Evolutionary conservation across 1,140 invertebrate genomes (phyloP).

Genomic region (Papilio helenus): DNA sequence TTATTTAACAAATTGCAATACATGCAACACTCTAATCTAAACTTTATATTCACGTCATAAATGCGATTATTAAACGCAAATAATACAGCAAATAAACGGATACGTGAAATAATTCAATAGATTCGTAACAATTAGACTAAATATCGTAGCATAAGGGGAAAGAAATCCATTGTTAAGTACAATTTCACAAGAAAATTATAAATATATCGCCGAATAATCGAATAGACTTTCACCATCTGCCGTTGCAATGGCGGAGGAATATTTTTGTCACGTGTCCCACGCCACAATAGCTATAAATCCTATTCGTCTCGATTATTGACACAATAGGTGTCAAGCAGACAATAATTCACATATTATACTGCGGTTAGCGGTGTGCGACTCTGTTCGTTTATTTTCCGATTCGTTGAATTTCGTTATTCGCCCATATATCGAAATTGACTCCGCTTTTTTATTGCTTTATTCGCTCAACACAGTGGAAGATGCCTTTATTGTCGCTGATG

Average conservation of each 20-base stretch:
- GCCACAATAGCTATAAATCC: conserved; percentile 65
- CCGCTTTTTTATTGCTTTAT: conserved; percentile 8
- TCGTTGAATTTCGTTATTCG: conserved; percentile 41
- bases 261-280: conserved; percentile 69
- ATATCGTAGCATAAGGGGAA: conserved; percentile 60
- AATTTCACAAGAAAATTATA: conserved; percentile 54
- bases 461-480: conserved; percentile 2
- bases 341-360: conserved; percentile 66
- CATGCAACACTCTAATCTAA: conserved; percentile 35
- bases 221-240: conserved; percentile 66
- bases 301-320: conserved; percentile 68
- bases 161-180: conserved; percentile 48
- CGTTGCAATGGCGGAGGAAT: conserved; percentile 48
- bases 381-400: conserved; percentile 40
- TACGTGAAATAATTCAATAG: conserved; percentile 57
- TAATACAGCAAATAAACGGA: conserved; percentile 36
- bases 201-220: conserved; percentile 57
- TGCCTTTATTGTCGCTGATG: neutral
- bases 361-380: conserved; percentile 52
- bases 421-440: conserved; percentile 39
- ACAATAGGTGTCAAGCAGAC: conserved; percentile 72
- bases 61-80: neutral
- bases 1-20: conserved; percentile 49
- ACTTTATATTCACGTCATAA: conserved; percentile 26
- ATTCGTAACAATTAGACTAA: conserved; percentile 54